Evolutionary conservation across 2,888 invertebrate genomes (phyloP), one percentile per base, ranked within the genome.

Genomic region (Ryuthela nishihirai): DNA sequence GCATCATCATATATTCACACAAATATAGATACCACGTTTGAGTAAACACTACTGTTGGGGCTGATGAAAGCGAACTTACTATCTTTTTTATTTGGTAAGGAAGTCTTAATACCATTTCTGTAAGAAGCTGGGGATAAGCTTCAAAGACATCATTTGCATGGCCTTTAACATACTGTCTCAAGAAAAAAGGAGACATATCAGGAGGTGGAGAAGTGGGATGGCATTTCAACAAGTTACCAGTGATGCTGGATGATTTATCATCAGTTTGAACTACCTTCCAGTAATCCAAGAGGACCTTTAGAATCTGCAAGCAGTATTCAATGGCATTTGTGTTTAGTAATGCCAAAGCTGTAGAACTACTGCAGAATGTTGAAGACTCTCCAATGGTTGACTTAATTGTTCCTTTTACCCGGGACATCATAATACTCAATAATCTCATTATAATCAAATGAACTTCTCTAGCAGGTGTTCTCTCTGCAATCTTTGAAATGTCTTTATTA

Each of bases 1-100:
- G 86, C 44, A 88, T 86, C 89, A 95, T 93, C 88, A 93, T 90
- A 71, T 92, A 93, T 72, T 93, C 92, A 75, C 93, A 93, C 3
- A 94, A 80, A 49, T 86, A 82, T 35, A 84, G 84, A 67, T 85
- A 84, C 89, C 89, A 89, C 9, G 82, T 80, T 62, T 81, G 76
- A 72, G 85, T 62, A 84, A 84, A 67, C 6, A 69, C 68, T 17
- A 65, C 48, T 15, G 52, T 34, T 26, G 47, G 52, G 29, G 66
- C 58, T 2, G 47, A 23, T 4, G 65, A 56, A 7, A 60, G 34
- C 5, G 62, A 45, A 46, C 50, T 64, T 0, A 64, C 43, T 18
- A 69, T 65, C 44, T 88, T 87, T 71, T 88, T 85, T 23, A 94
- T 88, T 79, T 95, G 94, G 72, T 95, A 95, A 0, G 97, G 95